Base-by-base conservation (phyloP, 2,797 vertebrate species). In the Danio aesculapii region DNA sequence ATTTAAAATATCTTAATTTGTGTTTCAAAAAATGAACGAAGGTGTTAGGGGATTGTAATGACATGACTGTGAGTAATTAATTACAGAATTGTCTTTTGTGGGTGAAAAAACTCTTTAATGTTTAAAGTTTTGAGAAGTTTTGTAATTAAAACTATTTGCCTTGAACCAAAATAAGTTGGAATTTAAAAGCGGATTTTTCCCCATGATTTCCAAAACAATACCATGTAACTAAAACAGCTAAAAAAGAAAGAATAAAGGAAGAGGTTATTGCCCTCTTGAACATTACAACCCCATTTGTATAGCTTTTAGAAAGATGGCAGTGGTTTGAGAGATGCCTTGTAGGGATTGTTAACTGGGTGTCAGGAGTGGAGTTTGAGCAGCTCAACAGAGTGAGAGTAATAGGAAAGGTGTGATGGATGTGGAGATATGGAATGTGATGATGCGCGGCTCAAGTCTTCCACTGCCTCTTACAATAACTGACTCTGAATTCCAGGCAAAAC, bases 221-320 rank as follows among this genome's bases (percentile, higher is more conserved):
- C 39, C 39, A 71, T 12, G 9, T 53, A 10, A 43, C 30, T 43
- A 8, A 43, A 16, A 39, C 68, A 55, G 30, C 7, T 30, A 50
- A 53, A 46, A 52, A 47, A 9, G 10, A 17, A 59, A 39, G 14
- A 30, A 39, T 30, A 47, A 30, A 58, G 17, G 58, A 58, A 11
- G 12, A 19, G 14, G 44, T 68, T 7, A 49, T 59, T 41, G 62
- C 4, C 43, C 8, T 21, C 41, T 30, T 58, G 52, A 68, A 47
- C 52, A 43, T 30, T 10, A 6, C 43, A 30, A 30, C 6, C 13
- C 7, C 16, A 46, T 39, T 49, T 68, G 57, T 77, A 68, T 63
- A 78, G 12, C 73, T 86, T 77, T 81, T 79, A 87, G 72, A 83
- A 86, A 90, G 87, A 91, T 85, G 83, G 86, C 74, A 85, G 79